phyloP scores from a whole-genome alignment of 2,888 invertebrate genomes.

The Philonicus albiceps region DNA sequence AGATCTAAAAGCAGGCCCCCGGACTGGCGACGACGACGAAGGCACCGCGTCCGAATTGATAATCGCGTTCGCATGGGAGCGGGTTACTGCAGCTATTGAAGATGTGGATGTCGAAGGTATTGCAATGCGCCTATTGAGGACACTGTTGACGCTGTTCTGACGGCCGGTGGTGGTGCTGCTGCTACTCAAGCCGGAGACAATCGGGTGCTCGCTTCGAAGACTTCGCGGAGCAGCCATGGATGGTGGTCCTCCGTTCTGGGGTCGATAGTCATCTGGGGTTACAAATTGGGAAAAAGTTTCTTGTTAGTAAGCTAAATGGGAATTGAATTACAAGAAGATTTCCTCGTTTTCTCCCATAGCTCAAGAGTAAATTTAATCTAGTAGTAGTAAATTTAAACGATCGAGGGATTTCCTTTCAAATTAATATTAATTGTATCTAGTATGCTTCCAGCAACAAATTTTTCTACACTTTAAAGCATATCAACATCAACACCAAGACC shows the following conservation, averaged over 20 bases:
- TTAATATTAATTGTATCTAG: neutral
- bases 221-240: neutral
- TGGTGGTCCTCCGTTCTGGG: constrained; percentile 25
- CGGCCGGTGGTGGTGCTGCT: neutral
- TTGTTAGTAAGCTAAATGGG: neutral
- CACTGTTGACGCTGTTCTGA: neutral
- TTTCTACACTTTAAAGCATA: too few species aligned
- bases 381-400: too few species aligned
- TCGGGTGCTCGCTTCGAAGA: neutral
- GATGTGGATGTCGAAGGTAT: neutral
- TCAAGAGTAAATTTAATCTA: neutral
- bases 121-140: constrained; percentile 16
- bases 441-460: neutral
- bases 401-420: too few species aligned
- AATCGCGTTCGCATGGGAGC: constrained; percentile 33
- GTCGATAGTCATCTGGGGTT: constrained; percentile 41
- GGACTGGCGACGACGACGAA: constrained; percentile 13
- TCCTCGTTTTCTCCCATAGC: neutral
- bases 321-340: neutral
- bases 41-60: constrained; percentile 44
- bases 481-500: too few species aligned
- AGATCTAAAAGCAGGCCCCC: constrained; percentile 31
- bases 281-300: neutral
- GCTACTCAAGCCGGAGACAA: neutral
- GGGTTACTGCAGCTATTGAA: neutral